Base-by-base conservation (phyloP, 2,888 invertebrate species). In the Dynastes hyllus region DNA sequence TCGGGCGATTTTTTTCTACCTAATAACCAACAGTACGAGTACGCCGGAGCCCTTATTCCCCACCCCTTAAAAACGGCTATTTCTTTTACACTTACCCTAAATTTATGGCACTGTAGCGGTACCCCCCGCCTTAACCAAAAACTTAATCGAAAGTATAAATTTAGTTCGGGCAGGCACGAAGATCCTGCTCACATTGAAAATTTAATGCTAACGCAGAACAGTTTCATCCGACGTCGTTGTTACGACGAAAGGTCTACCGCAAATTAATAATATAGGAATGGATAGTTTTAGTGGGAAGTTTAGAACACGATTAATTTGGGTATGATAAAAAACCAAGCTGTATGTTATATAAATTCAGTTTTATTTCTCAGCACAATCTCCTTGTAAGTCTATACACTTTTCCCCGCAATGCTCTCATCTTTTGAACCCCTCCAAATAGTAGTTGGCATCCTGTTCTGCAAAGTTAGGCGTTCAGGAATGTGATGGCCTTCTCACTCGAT, bases 11-110 rank as follows among this genome's bases (percentile, higher is more conserved):
- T 45, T 40, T 73, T 73, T 73, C 73, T 73, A 73, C 73, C 73
- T 73, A 40, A 73, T 73, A 73, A 73, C 73, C 27, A 73, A 73
- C 73, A 73, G 73, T 37, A 40, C 37, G 37, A 11, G 58, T 55
- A 58, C 58, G 27, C 37, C n/a, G 37, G n/a, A n/a, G n/a, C n/a
- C n/a, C n/a, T n/a, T n/a, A n/a, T n/a, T n/a, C n/a, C n/a, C n/a
- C 73, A 73, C 73, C 73, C 61, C 40, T 73, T 73, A 73, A 73
- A 61, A 73, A 73, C 61, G 61, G 61, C 73, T 73, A 73, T 73
- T 73, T 73, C 73, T 61, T 73, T 58, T 73, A 73, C 73, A 73
- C 73, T 73, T 58, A 58, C 37, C 58, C 73, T 55, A 73, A 58
- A 73, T 73, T 73, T 73, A 73, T 73, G 73, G 61, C 22, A 27